Conservation (phyloP, 2,888 invertebrate species). For the Azorinus chamasolen region DNA sequence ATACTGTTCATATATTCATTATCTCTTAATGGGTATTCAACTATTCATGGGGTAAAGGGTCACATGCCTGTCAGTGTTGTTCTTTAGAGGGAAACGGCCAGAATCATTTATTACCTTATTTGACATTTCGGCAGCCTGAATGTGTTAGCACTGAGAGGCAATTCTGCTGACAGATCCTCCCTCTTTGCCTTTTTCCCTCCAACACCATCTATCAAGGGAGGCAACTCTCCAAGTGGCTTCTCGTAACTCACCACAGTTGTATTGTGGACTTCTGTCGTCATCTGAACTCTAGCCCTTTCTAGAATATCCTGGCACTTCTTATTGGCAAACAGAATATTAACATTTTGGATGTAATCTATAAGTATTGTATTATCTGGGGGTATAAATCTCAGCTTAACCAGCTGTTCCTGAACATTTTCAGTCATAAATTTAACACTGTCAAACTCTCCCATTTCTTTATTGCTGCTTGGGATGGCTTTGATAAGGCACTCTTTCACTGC, state of each 20-base stretch:
- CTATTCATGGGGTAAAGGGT: neutral
- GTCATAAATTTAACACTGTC: slow-evolving; percentile 90
- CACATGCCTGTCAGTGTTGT: neutral
- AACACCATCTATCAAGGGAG: slow-evolving; percentile 76
- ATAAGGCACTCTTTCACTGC: slow-evolving; percentile 92
- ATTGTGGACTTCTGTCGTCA: slow-evolving; percentile 93
- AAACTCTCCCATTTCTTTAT: slow-evolving; percentile 91
- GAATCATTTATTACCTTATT: slow-evolving; percentile 86
- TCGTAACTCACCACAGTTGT: slow-evolving; percentile 86
- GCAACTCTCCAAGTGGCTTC: slow-evolving; percentile 71
- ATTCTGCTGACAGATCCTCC: slow-evolving; percentile 70
- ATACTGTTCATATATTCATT: too few relatives aligned
- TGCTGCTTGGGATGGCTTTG: slow-evolving; percentile 92
- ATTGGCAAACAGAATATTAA: slow-evolving; percentile 92
- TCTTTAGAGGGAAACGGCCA: neutral
- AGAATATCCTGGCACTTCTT: slow-evolving; percentile 92
- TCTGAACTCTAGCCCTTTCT: slow-evolving; percentile 90
- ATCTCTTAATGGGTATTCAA: neutral
- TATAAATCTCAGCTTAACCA: slow-evolving; percentile 87
- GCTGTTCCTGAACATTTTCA: slow-evolving; percentile 89
- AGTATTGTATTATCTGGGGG: slow-evolving; percentile 87
- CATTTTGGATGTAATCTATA: slow-evolving; percentile 91
- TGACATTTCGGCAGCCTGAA: slow-evolving; percentile 88
- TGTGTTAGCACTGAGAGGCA: slow-evolving; percentile 77
- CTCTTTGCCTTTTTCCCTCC: slow-evolving; percentile 70